These are phyloP conservation scores for Corythaeola cristata DNA, from an alignment of 2,113 vertebrate species.

Conservation along the genomic window DNA sequence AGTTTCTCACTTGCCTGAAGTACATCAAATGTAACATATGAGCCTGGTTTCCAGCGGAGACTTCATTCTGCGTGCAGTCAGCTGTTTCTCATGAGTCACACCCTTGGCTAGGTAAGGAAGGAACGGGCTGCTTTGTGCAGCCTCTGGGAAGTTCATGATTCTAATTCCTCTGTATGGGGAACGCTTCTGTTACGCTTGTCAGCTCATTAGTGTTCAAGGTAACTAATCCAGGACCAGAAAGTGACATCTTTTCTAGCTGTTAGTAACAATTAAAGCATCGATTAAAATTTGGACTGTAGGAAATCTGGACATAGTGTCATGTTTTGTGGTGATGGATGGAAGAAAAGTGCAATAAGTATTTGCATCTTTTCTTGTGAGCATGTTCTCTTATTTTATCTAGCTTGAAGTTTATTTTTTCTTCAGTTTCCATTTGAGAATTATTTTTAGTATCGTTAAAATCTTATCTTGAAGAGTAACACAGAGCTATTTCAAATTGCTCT, in stretches of 20 bases:
- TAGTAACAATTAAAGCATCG: fast-evolving
- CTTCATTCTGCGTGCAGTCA: not conserved
- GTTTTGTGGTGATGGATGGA: not conserved
- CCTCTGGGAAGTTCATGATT: not conserved
- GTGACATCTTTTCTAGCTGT: not conserved
- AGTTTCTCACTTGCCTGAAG: constrained; percentile 27
- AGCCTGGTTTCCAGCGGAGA: not conserved
- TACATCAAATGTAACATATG: not conserved
- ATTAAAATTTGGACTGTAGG: not conserved
- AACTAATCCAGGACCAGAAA: not conserved
- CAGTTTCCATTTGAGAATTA: not conserved
- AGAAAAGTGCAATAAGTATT: not conserved
- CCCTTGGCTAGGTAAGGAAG: not conserved
- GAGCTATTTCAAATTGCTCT: not conserved
- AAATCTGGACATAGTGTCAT: not conserved
- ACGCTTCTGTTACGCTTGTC: not conserved
- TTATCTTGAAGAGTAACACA: not conserved
- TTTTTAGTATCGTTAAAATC: not conserved
- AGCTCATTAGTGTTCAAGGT: not conserved
- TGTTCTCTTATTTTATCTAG: not conserved
- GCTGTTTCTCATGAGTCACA: not conserved
- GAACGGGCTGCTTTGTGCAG: not conserved
- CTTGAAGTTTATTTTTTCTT: not conserved
- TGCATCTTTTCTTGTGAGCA: not conserved
- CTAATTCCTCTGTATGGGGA: not conserved